These are phyloP conservation scores for Lucifuga dentata DNA, from an alignment of 2,113 vertebrate genomes.

Conservation along the genomic window DNA sequence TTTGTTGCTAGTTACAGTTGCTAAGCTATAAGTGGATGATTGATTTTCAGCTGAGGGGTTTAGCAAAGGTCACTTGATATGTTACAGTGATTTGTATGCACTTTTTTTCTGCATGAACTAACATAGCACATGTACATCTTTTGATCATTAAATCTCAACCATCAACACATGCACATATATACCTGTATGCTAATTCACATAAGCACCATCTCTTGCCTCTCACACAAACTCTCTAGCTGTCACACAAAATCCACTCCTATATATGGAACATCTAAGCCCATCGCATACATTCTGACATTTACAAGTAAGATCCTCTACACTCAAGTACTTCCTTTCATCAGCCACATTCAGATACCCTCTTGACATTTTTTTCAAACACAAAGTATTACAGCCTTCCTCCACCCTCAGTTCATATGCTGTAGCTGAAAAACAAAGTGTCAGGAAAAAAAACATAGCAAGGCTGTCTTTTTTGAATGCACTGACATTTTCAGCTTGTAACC, in stretches of 20 bases:
- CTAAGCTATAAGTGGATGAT: too few relatives aligned
- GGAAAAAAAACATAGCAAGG: slow-evolving; percentile 25
- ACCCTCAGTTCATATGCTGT: slow-evolving; percentile 3
- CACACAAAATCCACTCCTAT: slow-evolving; percentile 8
- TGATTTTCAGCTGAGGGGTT: too few relatives aligned
- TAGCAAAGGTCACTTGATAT: too few relatives aligned
- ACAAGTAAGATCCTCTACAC: slow-evolving; percentile 35
- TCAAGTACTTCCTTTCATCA: slow-evolving; percentile 50
- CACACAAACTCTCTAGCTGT: neutral
- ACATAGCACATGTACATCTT: too few relatives aligned
- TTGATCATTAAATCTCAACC: too few relatives aligned
- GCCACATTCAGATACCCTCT: slow-evolving; percentile 54
- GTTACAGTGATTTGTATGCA: too few relatives aligned
- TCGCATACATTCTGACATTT: slow-evolving; percentile 22
- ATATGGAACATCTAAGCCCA: slow-evolving; percentile 11
- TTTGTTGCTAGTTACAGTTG: too few relatives aligned
- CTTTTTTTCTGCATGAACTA: too few relatives aligned
- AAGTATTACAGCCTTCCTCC: slow-evolving; percentile 18
- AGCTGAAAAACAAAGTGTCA: slow-evolving; percentile 17
- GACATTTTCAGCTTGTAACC: slow-evolving; percentile 67
- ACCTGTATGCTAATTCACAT: neutral
- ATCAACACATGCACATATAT: neutral
- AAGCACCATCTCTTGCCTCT: neutral
- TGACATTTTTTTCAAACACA: slow-evolving; percentile 70
- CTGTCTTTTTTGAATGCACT: slow-evolving; percentile 38